Evolutionary conservation across 2,888 invertebrate genomes (phyloP).

Genomic region (Alloplasta piceator): DNA sequence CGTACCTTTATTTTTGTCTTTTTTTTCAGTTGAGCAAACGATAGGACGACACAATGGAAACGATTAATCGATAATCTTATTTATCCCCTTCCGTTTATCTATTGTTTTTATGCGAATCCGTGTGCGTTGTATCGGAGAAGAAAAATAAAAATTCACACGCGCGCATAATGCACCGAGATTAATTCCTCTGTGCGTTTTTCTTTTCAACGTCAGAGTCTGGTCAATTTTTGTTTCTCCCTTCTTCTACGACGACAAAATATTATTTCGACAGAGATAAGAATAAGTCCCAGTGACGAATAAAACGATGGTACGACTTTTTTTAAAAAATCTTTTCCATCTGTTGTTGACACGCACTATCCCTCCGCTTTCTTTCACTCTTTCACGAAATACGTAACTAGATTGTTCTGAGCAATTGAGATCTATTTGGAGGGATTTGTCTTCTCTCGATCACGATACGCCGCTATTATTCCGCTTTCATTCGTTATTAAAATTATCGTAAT

Average conservation of each 20-base stretch:
- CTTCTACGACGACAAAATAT: conserved; percentile 44
- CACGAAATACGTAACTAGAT: conserved; percentile 63
- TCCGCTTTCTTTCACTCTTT: conserved; percentile 22
- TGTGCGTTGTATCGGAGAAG: conserved; percentile 45
- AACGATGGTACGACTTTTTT: conserved; percentile 37
- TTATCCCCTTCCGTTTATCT: conserved; percentile 20
- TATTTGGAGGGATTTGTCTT: conserved; percentile 77
- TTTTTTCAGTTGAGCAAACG: conserved; percentile 73
- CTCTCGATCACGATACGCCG: conserved; percentile 12
- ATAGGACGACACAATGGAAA: conserved; percentile 74
- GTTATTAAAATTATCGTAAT: conserved; percentile 18
- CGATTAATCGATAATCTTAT: conserved; percentile 68
- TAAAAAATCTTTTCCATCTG: conserved; percentile 7
- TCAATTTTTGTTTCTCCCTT: conserved; percentile 12
- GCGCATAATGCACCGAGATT: conserved; percentile 39
- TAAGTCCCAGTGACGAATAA: conserved; percentile 33
- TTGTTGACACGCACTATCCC: too few relatives aligned
- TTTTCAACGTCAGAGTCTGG: conserved; percentile 56
- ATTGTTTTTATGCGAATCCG: conserved; percentile 5
- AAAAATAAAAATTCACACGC: conserved; percentile 29
- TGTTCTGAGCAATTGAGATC: conserved; percentile 80
- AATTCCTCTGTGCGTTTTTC: conserved; percentile 58
- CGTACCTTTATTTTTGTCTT: conserved; percentile 38
- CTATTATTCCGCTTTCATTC: neutral
- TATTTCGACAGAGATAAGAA: conserved; percentile 42